phyloP scores from a whole-genome alignment of 1,140 invertebrate species.

The Daktulosphaira vitifoliae region DNA sequence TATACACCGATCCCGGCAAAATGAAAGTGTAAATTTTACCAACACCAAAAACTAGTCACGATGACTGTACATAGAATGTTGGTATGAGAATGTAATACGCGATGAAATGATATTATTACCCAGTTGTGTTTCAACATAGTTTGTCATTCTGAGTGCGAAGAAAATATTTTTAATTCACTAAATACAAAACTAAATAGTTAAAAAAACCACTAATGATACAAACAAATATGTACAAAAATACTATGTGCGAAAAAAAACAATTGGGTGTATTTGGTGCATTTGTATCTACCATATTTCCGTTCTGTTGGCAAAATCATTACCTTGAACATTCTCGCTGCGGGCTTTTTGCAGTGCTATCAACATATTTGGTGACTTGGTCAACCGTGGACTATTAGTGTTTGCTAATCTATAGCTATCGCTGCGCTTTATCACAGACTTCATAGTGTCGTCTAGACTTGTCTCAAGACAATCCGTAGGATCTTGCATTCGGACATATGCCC shows the following conservation, averaged over 20 bases:
- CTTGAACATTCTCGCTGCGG: slow-evolving; percentile 36
- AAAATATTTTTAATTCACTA: too few relatives aligned
- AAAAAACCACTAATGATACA: too few relatives aligned
- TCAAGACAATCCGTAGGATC: slow-evolving; percentile 37
- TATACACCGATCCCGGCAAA: too few relatives aligned
- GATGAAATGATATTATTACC: too few relatives aligned
- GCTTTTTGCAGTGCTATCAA: slow-evolving; percentile 38
- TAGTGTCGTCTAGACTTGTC: slow-evolving; percentile 36
- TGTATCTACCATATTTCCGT: slow-evolving; percentile 21
- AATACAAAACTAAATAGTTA: too few relatives aligned
- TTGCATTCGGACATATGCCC: slow-evolving; percentile 39
- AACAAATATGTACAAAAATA: background rate
- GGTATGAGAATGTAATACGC: too few relatives aligned
- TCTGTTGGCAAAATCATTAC: slow-evolving; percentile 36
- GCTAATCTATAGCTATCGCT: slow-evolving; percentile 80
- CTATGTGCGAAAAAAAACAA: slow-evolving; percentile 8
- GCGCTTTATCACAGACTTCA: slow-evolving; percentile 54
- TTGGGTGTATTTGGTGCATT: slow-evolving; percentile 1
- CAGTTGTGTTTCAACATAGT: too few relatives aligned
- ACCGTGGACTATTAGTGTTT: slow-evolving; percentile 45
- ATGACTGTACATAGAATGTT: too few relatives aligned
- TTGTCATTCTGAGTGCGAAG: too few relatives aligned
- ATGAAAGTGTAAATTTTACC: too few relatives aligned
- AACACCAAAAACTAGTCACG: too few relatives aligned
- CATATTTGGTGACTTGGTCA: slow-evolving; percentile 36